Conservation (phyloP, 2,888 invertebrate genomes). For the Aelia acuminata region DNA sequence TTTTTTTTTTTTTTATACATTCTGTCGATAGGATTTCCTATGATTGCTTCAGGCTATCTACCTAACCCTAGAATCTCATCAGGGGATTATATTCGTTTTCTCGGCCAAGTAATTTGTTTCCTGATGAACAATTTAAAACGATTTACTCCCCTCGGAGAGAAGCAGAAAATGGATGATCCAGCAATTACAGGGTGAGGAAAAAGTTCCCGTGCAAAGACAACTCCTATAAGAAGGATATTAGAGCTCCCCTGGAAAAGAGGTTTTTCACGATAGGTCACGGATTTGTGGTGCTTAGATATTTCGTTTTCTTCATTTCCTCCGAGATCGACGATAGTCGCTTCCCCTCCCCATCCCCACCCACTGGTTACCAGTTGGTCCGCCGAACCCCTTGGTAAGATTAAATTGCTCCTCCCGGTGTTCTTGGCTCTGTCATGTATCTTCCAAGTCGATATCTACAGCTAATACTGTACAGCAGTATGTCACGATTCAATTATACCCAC, state of each 20-base stretch:
- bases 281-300: slow-evolving; percentile 28
- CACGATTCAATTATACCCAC: background rate
- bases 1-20: background rate
- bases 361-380: slow-evolving; percentile 7
- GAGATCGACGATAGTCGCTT: background rate
- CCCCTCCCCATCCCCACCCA: no score
- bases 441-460: background rate
- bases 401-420: background rate
- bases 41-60: background rate
- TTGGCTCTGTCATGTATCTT: background rate
- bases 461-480: background rate
- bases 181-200: slow-evolving; percentile 3
- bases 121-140: slow-evolving; percentile 15
- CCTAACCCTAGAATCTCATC: background rate
- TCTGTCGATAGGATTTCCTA: background rate
- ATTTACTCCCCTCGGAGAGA: background rate
- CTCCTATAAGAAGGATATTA: slow-evolving; percentile 32
- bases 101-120: background rate
- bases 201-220: slow-evolving; percentile 1
- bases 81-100: background rate
- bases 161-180: slow-evolving; percentile 1
- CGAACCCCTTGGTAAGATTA: background rate
- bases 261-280: slow-evolving; percentile 28
- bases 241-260: background rate
- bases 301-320: slow-evolving; percentile 30